phyloP scores from a whole-genome alignment of 2,797 vertebrate genomes.

The Muscicapa striata region DNA sequence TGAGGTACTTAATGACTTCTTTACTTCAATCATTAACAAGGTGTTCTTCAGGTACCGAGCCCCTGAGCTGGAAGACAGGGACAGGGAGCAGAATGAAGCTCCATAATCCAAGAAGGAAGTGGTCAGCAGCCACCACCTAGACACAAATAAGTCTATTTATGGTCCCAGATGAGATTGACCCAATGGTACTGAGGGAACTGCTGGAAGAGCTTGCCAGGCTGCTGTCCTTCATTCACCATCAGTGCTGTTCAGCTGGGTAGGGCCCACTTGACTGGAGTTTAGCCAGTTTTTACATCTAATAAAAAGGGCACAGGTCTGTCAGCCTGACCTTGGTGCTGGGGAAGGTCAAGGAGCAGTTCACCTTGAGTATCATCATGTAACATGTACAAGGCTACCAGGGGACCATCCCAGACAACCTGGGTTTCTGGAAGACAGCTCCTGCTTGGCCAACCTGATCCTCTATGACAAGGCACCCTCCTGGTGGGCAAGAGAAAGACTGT shows the following conservation, averaged over 20 bases:
- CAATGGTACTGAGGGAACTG: fast-evolving
- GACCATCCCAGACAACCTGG: background rate
- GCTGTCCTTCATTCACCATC: background rate
- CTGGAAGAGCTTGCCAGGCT: fast-evolving
- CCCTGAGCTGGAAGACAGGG: background rate
- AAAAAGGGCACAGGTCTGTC: background rate
- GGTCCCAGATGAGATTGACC: fast-evolving
- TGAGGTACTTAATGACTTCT: background rate
- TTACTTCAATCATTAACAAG: background rate
- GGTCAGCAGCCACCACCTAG: background rate
- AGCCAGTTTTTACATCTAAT: background rate
- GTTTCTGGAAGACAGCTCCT: background rate
- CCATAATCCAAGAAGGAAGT: background rate
- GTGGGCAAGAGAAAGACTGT: background rate
- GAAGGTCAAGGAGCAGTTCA: background rate
- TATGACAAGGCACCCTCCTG: background rate
- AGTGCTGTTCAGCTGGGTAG: background rate
- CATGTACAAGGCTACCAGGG: fast-evolving
- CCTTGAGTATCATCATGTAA: background rate
- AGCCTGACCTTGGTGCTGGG: background rate
- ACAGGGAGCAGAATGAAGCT: background rate
- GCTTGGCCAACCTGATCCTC: background rate
- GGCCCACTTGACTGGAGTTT: background rate
- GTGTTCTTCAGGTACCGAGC: background rate
- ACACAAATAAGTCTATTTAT: background rate